These are phyloP conservation scores for Thamnophis elegans DNA, from an alignment of 2,797 vertebrate species.

Conservation along the genomic window DNA sequence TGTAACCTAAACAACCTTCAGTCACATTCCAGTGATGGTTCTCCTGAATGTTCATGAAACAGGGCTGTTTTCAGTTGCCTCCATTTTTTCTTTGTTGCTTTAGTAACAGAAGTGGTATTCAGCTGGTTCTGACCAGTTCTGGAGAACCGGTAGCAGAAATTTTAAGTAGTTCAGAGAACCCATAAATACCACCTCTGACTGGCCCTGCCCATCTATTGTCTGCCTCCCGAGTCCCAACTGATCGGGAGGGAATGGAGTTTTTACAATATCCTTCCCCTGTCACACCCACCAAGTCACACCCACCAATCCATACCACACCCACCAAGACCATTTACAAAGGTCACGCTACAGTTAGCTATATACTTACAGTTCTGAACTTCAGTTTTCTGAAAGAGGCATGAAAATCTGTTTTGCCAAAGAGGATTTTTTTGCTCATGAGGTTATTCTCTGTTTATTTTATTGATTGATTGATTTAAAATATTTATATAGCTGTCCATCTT, in stretches of 20 bases:
- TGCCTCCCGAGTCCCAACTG: too few relatives aligned
- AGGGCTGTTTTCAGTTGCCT: background rate
- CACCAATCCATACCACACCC: too few relatives aligned
- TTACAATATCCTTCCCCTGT: too few relatives aligned
- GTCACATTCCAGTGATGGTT: background rate
- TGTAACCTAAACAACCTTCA: background rate
- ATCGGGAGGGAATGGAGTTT: too few relatives aligned
- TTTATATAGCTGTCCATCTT: too few relatives aligned
- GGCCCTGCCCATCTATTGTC: too few relatives aligned
- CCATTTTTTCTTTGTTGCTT: background rate
- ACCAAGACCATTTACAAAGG: background rate
- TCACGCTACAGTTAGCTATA: background rate
- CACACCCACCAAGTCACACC: too few relatives aligned
- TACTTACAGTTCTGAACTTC: background rate
- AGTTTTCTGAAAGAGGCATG: background rate
- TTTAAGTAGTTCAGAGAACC: too few relatives aligned
- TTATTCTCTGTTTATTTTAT: background rate
- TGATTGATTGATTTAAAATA: too few relatives aligned
- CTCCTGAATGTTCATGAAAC: background rate
- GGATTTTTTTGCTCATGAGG: background rate
- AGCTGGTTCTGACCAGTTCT: too few relatives aligned
- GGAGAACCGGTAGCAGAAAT: too few relatives aligned
- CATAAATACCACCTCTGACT: too few relatives aligned
- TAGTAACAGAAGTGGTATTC: background rate
- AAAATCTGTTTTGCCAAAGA: background rate